Evolutionary conservation across 2,797 vertebrate species (phyloP).

Genomic region (Tokudaia tokunoshimensis): DNA sequence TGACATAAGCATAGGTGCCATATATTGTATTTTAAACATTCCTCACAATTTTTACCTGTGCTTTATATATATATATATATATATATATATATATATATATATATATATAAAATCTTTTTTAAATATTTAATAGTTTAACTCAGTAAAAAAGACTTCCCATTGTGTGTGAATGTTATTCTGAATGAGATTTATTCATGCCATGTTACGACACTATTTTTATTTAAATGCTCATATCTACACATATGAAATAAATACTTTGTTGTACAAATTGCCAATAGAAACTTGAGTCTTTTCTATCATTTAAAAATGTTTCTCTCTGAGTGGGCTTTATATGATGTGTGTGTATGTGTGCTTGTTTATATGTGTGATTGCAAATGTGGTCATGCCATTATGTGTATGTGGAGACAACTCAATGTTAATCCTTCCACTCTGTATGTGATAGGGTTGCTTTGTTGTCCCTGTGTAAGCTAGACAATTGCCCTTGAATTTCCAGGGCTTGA

Average conservation of each 20-base stretch:
- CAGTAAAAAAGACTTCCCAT: neutral
- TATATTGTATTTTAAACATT: slow-evolving; percentile 70
- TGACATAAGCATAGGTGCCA: slow-evolving; percentile 42
- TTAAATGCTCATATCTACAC: slow-evolving; percentile 65
- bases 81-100: too few species aligned
- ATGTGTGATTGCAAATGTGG: neutral
- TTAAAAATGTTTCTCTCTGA: neutral
- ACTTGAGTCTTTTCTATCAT: neutral
- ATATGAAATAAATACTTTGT: slow-evolving; percentile 68
- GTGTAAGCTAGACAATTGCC: neutral
- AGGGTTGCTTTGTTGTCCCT: neutral
- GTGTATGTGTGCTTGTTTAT: neutral
- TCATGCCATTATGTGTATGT: neutral
- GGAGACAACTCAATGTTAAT: neutral
- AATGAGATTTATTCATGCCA: slow-evolving; percentile 65
- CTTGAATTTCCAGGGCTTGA: neutral
- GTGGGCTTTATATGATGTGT: neutral
- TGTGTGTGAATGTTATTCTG: slow-evolving; percentile 64
- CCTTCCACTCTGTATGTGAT: neutral
- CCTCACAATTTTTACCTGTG: neutral
- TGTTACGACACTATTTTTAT: slow-evolving; percentile 83
- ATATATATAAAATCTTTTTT: slow-evolving; percentile 11
- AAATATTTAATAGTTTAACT: slow-evolving; percentile 65
- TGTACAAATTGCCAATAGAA: neutral
- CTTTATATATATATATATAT: neutral